Evolutionary conservation across 2,113 vertebrate genomes (phyloP), one percentile per base, ranked within the genome.

Genomic region (Campylomormyrus tamandua): DNA sequence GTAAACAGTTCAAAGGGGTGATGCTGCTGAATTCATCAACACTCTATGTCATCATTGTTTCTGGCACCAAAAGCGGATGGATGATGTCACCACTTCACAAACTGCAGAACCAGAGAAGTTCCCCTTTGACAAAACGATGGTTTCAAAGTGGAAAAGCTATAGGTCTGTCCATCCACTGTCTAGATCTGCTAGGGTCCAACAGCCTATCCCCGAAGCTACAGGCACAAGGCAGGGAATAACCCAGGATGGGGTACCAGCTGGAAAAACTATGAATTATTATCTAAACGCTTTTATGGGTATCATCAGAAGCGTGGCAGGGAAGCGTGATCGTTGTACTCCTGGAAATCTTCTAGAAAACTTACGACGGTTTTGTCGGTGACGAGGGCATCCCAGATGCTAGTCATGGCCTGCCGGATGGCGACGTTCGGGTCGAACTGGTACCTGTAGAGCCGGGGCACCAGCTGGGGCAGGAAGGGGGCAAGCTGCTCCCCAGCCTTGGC

Each of bases 371-470:
- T 99, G 93, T 99, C 98, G 0, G 97, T 98, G 91, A 99, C 98
- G 66, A 99, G 88, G 0, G 98, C 98, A 52, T 98, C 98, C 98
- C 98, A 99, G 94, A 99, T 99, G 95, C 98, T 98, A 86, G 97
- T 99, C 98, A 99, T 99, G 84, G 98, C 98, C 93, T 98, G 98
- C 35, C 98, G 97, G 92, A 99, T 97, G 90, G 96, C 96, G 92
- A 98, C 94, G 94, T 99, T 99, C 84, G 98, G 98, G 92, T 99
- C 98, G 95, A 99, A 99, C 94, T 99, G 98, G 92, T 99, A 99
- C 88, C 98, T 97, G 92, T 99, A 99, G 74, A 99, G 97, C 11
- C 98, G 97, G 5, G 98, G 98, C 90, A 99, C 97, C 3, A 99
- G 94, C 88, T 98, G 97, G 15, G 98, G 96, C 91, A 99, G 95